Evolutionary conservation across 2,113 vertebrate genomes (phyloP), one percentile per base, ranked within the genome.

Genomic region (Leptobrachium leishanense): DNA sequence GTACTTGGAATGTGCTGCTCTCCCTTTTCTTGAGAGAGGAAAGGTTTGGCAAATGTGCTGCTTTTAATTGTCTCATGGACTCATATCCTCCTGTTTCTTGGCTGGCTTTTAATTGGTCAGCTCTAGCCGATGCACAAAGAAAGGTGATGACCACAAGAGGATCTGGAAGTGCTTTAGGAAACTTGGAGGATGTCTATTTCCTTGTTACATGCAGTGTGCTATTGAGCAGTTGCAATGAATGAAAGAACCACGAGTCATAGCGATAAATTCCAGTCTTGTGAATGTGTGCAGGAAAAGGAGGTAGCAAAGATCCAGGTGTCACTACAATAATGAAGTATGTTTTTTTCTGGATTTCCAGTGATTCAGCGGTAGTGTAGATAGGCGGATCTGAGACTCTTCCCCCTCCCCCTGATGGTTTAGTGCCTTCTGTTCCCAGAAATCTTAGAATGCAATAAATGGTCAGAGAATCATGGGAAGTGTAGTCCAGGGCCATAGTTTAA

Each of bases 151-250:
- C 10, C 20, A 50, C 57, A 71, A 77, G 68, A 78, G 68, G 76
- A 78, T 65, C 76, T 78, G 68, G 57, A 78, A 78, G 68, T 72
- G 68, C 43, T 65, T 31, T 41, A 78, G 76, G 76, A 72, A 72
- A 68, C 9, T 1, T 43, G 54, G 42, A 31, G 68, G 57, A 78
- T 78, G 76, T 77, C 11, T 1, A 54, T 57, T 77, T 77, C 76
- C 76, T 46, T 55, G 13, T 77, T 46, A 39, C 12, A 2, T 10
- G 15, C 1, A 67, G 53, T 3, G 5, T 20, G 62, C 41, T 59
- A 43, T 40, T 9, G 10, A 12, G 31, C 39, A 1, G 10, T 6
- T 50, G 71, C 68, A 64, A 77, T 71, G 76, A 77, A 63, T 77
- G 68, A 69, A 69, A 15, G 50, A 43, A 44, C 31, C 50, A 13